A percentile compares a stretch with the other conserved stretches of the same genome.
Evolutionary conservation across 2,113 vertebrate species (phyloP).

Genomic region (Engystomops pustulosus): DNA sequence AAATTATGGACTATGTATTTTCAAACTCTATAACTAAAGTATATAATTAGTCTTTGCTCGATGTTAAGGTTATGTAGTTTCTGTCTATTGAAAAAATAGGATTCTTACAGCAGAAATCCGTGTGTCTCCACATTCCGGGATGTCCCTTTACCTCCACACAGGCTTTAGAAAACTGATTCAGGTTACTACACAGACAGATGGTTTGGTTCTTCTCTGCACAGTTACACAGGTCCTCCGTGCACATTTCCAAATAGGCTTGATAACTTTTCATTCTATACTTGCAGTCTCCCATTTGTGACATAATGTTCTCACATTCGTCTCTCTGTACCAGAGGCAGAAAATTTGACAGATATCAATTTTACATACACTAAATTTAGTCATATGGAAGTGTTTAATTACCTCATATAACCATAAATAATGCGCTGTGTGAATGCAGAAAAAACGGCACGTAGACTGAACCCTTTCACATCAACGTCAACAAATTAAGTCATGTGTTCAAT

Average conservation of each 20-base stretch:
- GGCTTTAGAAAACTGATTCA: constrained; percentile 73
- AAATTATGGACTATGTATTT: neutral
- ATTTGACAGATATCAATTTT: neutral
- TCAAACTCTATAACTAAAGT: neutral
- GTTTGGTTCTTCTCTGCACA: constrained; percentile 57
- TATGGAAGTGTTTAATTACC: too few relatives aligned
- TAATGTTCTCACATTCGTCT: constrained; percentile 67
- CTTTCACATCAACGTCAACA: too few relatives aligned
- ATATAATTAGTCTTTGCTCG: neutral
- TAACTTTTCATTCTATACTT: constrained; percentile 62
- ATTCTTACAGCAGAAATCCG: constrained; percentile 72
- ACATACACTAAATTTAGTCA: neutral
- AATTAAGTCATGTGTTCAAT: too few relatives aligned
- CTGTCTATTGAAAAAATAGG: neutral
- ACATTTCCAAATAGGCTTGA: constrained; percentile 66
- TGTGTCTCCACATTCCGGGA: constrained; percentile 72
- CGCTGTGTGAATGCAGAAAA: too few relatives aligned
- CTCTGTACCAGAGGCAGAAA: constrained; percentile 59
- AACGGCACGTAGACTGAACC: too few relatives aligned
- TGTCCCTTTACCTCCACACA: constrained; percentile 70
- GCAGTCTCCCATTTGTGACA: constrained; percentile 70
- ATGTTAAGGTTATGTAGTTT: neutral
- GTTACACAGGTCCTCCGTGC: constrained; percentile 68
- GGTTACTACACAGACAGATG: constrained; percentile 70
- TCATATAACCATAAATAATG: too few relatives aligned